Evolutionary conservation across 2,797 vertebrate species (phyloP), one percentile per base, ranked within the genome.

Genomic region (Sphenodon punctatus): DNA sequence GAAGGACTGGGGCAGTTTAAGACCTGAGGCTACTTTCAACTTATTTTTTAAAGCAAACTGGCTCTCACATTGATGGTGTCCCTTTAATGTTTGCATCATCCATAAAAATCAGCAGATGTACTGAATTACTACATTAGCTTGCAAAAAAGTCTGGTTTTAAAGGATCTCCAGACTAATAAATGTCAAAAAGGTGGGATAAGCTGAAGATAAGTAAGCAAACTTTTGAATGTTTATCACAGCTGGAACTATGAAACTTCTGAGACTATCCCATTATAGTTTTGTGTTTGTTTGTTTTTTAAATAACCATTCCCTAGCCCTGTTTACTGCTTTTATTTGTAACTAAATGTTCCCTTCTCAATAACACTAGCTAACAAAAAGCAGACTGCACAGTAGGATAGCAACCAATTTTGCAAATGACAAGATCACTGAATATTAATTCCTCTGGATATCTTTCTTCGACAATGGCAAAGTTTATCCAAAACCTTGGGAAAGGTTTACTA

Each of bases 271-370:
- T 30, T 67, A n/a, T 22, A 73, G 30, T 7, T 74, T 68, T 25
- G 20, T 15, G 32, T 30, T 8, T 10, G 12, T 10, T 56, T 76
- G 80, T 19, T 69, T 58, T 22, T 36, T 7, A 70, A 4, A 63
- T 10, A 65, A 19, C 1, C 42, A 0, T 48, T 76, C 81, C 39
- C 32, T 78, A 59, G 67, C 74, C 41, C 41, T 80, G 75, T 85
- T 79, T 77, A 68, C 83, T 85, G 69, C 48, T 86, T 87, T 69
- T 67, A 63, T 82, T 85, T 81, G 86, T 83, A 79, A 82, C 42
- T 76, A 88, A 82, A 75, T 63, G 60, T 61, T 78, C 80, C 61
- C 61, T 71, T 49, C 68, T 19, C 12, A 74, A 75, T 86, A 67
- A 53, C 69, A 64, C 59, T 49, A 75, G 67, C 64, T 66, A 88